Base-by-base conservation (phyloP, 2,113 vertebrate species). In the Cephalopholis sonnerati region DNA sequence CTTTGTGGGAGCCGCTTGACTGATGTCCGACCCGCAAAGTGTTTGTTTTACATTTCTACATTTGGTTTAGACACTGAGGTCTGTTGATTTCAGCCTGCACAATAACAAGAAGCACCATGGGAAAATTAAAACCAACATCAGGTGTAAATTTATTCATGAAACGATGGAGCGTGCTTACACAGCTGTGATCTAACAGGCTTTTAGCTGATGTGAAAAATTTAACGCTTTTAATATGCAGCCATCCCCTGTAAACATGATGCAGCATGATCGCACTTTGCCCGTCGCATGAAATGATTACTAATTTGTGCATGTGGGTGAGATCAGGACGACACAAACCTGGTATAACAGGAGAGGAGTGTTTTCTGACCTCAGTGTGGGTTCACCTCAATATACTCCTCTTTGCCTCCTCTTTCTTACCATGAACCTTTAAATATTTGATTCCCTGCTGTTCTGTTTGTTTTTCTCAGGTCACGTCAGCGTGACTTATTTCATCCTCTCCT, bases 401-500 rank as follows among this genome's bases (percentile, higher is more conserved):
- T 24, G 41, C 8, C 36, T 27, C 8, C 36, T 27, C n/a, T 44
- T 57, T 44, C 51, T 44, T 2, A 1, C 13, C 25, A 11, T 6
- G 12, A 65, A 36, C 20, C 15, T 50, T 44, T 4, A 22, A 61
- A 75, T 25, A 59, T 27, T 29, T 0, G 24, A 64, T 72, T 57
- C 27, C 51, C 53, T n/a, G 27, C n/a, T 36, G 13, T 24, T 54
- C 0, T 54, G 3, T 62, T 63, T 46, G 53, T 50, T 58, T 65
- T 48, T 48, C 41, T 44, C 41, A 44, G n/a, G 9, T n/a, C 18
- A 58, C 13, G 2, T 51, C 16, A 11, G 29, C 13, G 1, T 53
- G 24, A 55, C 58, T 71, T 63, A 70, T 62, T 71, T 70, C 46
- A 70, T 62, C 32, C 57, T 63, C 61, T 22, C n/a, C 11, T 59